Evolutionary conservation across 2,797 vertebrate species (phyloP).

Genomic region (Crocidura indochinensis): DNA sequence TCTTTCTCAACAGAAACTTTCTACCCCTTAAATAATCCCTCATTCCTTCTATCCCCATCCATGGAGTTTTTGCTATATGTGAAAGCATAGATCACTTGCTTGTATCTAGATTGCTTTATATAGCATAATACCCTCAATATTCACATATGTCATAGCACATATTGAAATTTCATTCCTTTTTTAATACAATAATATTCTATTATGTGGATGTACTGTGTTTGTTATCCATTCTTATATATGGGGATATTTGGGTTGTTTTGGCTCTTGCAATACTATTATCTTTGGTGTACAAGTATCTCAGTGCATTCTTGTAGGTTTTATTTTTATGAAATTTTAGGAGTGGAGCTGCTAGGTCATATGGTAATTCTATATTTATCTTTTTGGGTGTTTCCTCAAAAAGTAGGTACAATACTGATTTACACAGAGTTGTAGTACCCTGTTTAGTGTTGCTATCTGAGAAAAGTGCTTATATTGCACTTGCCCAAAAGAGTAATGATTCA

Average conservation of each 20-base stretch:
- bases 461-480: not conserved
- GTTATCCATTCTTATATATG: not conserved
- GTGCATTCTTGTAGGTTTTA: not conserved
- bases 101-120: slow-evolving; percentile 19
- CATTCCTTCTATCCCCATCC: slow-evolving; percentile 6
- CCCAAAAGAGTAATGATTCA: slow-evolving; percentile 6
- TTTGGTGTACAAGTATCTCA: not conserved
- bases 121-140: not conserved
- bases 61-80: not conserved
- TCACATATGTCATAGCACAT: not conserved
- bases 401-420: not conserved
- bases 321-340: not conserved
- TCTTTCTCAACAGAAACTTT: not conserved
- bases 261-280: not conserved
- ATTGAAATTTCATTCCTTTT: not conserved
- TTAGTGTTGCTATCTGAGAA: not conserved
- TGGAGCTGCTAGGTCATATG: not conserved
- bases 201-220: not conserved
- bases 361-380: not conserved
- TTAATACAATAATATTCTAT: not conserved
- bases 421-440: not conserved
- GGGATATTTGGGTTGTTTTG: not conserved
- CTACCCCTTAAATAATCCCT: not conserved
- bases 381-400: not conserved
- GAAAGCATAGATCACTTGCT: not conserved